Percentiles rank a stretch among this genome's conserved stretches.
These are phyloP conservation scores for Taxidea taxus DNA, from an alignment of 2,113 vertebrate species.

Conservation along the genomic window DNA sequence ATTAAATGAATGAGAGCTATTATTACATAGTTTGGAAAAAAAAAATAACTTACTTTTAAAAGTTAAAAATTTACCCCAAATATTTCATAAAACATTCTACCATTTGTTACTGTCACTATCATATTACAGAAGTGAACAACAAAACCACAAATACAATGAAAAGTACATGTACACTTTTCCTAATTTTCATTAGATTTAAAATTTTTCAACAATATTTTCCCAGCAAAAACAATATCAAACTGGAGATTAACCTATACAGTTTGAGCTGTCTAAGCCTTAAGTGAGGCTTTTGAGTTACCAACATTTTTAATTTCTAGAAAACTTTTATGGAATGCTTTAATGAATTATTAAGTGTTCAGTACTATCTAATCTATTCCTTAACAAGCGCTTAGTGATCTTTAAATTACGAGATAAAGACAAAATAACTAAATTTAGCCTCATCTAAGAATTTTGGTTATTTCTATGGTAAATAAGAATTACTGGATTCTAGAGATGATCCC, in stretches of 20 bases:
- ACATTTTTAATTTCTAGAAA: constrained; percentile 32
- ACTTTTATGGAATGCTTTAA: not conserved
- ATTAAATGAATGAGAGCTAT: constrained; percentile 23
- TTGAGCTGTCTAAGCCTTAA: not conserved
- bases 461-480: not conserved
- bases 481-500: not conserved
- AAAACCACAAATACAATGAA: constrained; percentile 39
- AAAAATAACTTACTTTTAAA: not conserved
- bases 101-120: constrained; percentile 29
- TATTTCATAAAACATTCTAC: constrained; percentile 20
- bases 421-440: constrained; percentile 27
- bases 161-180: not conserved
- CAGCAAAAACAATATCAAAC: not conserved
- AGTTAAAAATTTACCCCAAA: not conserved
- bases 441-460: constrained; percentile 15
- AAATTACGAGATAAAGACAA: constrained; percentile 16
- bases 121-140: constrained; percentile 34
- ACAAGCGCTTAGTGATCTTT: not conserved
- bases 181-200: constrained; percentile 32
- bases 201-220: not conserved
- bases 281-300: not conserved
- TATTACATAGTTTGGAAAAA: not conserved
- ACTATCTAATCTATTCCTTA: not conserved
- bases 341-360: not conserved
- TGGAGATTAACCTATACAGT: not conserved